Conservation (phyloP, 2,888 invertebrate genomes). For the Cartodere bifasciata region DNA sequence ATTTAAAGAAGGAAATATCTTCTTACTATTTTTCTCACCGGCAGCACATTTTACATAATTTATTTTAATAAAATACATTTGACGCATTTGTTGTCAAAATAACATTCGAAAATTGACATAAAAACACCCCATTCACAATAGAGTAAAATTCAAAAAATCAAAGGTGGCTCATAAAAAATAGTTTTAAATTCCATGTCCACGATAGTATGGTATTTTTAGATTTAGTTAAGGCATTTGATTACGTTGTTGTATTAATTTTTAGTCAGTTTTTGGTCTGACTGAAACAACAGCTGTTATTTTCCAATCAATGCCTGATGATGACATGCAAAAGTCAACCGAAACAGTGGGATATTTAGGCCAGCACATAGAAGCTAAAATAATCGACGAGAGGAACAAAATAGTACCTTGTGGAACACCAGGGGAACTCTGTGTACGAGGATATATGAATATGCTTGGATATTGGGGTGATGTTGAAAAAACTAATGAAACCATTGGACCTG, state of each 20-base stretch:
- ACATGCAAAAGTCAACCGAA: constrained; percentile 31
- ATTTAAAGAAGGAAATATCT: too few relatives aligned
- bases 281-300: constrained; percentile 44
- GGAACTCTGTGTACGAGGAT: constrained; percentile 64
- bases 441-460: constrained; percentile 67
- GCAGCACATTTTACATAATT: too few relatives aligned
- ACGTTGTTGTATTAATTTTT: constrained; percentile 15
- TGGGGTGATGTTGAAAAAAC: constrained; percentile 71
- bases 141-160: too few relatives aligned
- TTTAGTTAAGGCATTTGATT: constrained; percentile 1
- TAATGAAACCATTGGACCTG: constrained; percentile 46
- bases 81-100: too few relatives aligned
- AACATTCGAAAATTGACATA: too few relatives aligned
- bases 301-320: constrained; percentile 39
- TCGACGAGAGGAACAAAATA: constrained; percentile 47
- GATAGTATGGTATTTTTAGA: neutral
- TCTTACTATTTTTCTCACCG: too few relatives aligned
- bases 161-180: too few relatives aligned
- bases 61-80: too few relatives aligned
- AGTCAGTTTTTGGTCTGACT: constrained; percentile 49
- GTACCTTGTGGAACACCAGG: constrained; percentile 62
- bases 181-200: too few relatives aligned
- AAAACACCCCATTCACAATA: too few relatives aligned
- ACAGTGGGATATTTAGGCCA: constrained; percentile 44
- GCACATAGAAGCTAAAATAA: constrained; percentile 49